A percentile compares a stretch with the other conserved stretches of the same genome.
These are phyloP conservation scores for Dascillus cervinus DNA, from an alignment of 2,888 invertebrate genomes.

Conservation along the genomic window DNA sequence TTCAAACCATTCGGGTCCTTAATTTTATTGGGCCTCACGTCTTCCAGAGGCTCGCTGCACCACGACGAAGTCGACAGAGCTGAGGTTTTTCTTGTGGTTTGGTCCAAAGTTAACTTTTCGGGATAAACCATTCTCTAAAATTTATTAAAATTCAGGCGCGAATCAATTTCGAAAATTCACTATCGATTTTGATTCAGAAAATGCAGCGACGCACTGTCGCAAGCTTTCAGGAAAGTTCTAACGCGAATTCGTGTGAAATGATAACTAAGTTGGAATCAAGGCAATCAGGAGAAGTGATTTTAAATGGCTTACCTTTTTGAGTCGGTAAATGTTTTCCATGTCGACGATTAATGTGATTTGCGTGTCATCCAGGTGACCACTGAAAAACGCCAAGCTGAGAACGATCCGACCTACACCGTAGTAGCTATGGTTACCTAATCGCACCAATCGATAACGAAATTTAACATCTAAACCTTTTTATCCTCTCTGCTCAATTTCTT, in stretches of 20 bases:
- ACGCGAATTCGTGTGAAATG: too few relatives aligned
- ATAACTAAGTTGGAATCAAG: neutral
- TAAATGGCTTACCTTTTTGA: constrained; percentile 38
- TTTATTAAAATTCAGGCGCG: too few relatives aligned
- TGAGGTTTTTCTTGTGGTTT: constrained; percentile 28
- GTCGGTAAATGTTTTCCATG: constrained; percentile 41
- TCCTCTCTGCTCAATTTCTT: too few relatives aligned
- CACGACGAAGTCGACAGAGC: constrained; percentile 31
- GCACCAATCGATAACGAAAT: constrained; percentile 2
- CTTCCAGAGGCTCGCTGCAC: constrained; percentile 35
- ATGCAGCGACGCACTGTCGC: too few relatives aligned
- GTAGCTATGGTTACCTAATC: constrained; percentile 14
- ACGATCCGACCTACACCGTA: constrained; percentile 12
- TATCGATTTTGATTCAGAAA: too few relatives aligned
- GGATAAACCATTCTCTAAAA: constrained; percentile 42
- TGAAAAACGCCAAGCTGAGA: constrained; percentile 12
- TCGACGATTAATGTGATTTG: constrained; percentile 35
- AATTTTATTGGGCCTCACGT: too few relatives aligned
- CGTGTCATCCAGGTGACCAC: constrained; percentile 30
- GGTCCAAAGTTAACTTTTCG: constrained; percentile 36
- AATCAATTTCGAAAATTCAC: too few relatives aligned
- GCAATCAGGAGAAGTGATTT: constrained; percentile 7
- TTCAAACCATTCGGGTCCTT: constrained; percentile 22
- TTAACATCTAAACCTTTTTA: too few relatives aligned
- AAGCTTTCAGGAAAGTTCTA: too few relatives aligned